Evolutionary conservation across 2,113 vertebrate genomes (phyloP).

Genomic region (Silurus meridionalis): DNA sequence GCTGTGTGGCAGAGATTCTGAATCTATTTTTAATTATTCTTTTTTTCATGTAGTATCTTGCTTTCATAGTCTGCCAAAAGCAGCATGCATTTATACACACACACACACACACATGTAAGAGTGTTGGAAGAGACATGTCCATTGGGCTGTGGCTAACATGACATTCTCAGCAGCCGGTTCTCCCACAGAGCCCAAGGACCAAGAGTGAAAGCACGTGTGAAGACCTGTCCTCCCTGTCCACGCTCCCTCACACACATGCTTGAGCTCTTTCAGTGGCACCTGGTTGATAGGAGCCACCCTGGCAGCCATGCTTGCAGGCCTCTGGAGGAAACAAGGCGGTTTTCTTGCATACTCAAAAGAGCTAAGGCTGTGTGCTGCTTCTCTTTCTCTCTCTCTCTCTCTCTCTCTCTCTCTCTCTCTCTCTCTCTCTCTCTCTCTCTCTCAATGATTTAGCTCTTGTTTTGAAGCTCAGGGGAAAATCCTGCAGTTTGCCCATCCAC

Average conservation of each 20-base stretch:
- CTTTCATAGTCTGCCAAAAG: slow-evolving; percentile 22
- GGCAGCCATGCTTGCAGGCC: slow-evolving; percentile 60
- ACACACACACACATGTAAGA: slow-evolving; percentile 13
- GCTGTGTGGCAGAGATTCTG: background rate
- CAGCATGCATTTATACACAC: background rate
- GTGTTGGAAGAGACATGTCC: slow-evolving; percentile 59
- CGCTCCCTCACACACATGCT: slow-evolving; percentile 43
- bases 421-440: slow-evolving; percentile 23
- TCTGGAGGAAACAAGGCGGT: slow-evolving; percentile 65
- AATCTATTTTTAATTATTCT: background rate
- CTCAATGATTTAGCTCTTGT: slow-evolving; percentile 28
- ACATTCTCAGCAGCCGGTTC: slow-evolving; percentile 49
- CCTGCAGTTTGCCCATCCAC: slow-evolving; percentile 21
- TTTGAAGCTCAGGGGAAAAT: slow-evolving; percentile 25
- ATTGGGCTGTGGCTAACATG: slow-evolving; percentile 71
- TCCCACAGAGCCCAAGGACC: slow-evolving; percentile 34
- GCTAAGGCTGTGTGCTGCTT: background rate
- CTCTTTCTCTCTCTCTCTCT: background rate
- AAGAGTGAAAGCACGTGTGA: slow-evolving; percentile 37
- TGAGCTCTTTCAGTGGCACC: slow-evolving; percentile 42
- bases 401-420: slow-evolving; percentile 11
- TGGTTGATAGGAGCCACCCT: slow-evolving; percentile 71
- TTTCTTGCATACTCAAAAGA: slow-evolving; percentile 46
- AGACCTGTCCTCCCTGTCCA: slow-evolving; percentile 49
- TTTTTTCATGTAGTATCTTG: background rate